These are phyloP conservation scores for Sander lucioperca DNA, from an alignment of 2,113 vertebrate genomes.

Conservation along the genomic window DNA sequence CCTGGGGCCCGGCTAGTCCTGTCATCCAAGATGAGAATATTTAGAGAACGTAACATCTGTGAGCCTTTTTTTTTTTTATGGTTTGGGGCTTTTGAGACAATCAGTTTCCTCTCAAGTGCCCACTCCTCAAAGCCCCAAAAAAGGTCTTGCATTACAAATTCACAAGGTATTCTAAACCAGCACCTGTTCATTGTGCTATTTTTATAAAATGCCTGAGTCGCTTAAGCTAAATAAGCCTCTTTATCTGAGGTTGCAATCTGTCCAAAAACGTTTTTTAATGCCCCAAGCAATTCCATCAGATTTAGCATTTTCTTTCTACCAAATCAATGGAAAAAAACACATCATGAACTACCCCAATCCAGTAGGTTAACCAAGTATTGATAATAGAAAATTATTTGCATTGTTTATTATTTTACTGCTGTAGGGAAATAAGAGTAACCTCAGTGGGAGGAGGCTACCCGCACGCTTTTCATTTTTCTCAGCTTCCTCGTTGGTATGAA, in stretches of 20 bases:
- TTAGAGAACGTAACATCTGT: constrained; percentile 27
- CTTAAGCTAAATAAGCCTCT: constrained; percentile 43
- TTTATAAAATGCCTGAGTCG: constrained; percentile 41
- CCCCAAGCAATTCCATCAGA: constrained; percentile 12
- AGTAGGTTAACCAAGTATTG: constrained; percentile 8
- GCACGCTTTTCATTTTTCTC: constrained; percentile 42
- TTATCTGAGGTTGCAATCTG: constrained; percentile 37
- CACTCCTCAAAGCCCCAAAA: constrained; percentile 5
- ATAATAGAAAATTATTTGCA: constrained; percentile 19
- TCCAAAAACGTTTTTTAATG: constrained; percentile 18
- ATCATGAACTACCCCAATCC: neutral
- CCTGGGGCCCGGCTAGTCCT: constrained; percentile 12
- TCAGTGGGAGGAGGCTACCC: constrained; percentile 45
- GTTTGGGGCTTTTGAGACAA: constrained; percentile 10
- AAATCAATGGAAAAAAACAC: constrained; percentile 3
- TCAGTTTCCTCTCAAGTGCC: neutral
- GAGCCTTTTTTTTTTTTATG: neutral
- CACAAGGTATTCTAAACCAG: constrained; percentile 36
- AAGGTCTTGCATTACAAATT: constrained; percentile 40
- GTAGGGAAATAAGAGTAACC: constrained; percentile 46
- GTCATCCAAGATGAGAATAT: constrained; percentile 29
- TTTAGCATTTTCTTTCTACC: neutral
- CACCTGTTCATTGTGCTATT: constrained; percentile 46
- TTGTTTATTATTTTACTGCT: constrained; percentile 48
- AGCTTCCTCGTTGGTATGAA: constrained; percentile 29